phyloP scores from a whole-genome alignment of 1,140 invertebrate genomes.

The Vanessa atalanta region DNA sequence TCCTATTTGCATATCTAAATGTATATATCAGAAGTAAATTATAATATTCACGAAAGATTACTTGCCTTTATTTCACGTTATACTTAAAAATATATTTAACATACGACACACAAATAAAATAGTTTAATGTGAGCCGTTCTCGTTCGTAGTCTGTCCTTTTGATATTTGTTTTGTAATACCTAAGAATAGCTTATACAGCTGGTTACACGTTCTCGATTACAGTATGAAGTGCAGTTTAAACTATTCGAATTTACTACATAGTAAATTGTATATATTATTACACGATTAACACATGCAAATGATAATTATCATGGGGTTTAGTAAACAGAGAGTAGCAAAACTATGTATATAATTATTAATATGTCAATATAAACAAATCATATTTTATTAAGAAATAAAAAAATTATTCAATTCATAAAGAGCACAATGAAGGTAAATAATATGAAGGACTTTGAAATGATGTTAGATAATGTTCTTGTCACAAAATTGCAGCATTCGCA shows the following conservation, averaged over 20 bases:
- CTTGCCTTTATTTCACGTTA: background rate
- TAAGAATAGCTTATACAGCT: constrained; percentile 25
- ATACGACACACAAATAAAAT: background rate
- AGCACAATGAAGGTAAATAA: background rate
- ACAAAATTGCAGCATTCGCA: constrained; percentile 27
- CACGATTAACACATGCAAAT: background rate
- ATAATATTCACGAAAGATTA: too few relatives aligned
- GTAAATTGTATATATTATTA: background rate
- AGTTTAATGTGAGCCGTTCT: background rate
- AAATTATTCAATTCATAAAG: background rate
- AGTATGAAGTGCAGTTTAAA: background rate
- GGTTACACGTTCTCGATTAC: constrained; percentile 14
- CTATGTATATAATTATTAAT: background rate
- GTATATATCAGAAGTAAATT: too few relatives aligned
- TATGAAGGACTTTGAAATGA: too few relatives aligned
- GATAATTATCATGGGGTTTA: background rate
- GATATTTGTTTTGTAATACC: constrained; percentile 23
- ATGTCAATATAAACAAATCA: background rate
- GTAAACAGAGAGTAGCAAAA: too few relatives aligned
- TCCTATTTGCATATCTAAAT: too few relatives aligned
- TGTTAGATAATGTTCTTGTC: constrained; percentile 6
- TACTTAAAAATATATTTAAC: background rate
- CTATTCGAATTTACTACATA: background rate
- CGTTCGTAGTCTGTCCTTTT: constrained; percentile 5
- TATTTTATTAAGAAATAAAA: background rate